A percentile compares a stretch with the other conserved stretches of the same genome.
Conservation (phyloP, 1,140 invertebrate species). For the Dendroctonus valens region DNA sequence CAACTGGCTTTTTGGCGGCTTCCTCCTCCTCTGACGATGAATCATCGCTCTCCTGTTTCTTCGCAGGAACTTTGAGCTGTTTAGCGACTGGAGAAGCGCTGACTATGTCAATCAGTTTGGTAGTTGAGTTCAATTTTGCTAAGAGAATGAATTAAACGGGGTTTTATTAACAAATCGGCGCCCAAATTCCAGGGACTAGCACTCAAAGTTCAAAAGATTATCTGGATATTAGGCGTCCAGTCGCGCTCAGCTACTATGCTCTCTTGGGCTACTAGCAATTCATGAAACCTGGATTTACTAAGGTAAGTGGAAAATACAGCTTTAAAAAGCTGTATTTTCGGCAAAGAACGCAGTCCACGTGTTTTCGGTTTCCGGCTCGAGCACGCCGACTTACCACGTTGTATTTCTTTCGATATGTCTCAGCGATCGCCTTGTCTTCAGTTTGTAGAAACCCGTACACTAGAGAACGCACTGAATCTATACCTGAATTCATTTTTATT, state of each 20-base stretch:
- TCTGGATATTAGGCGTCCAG: background rate
- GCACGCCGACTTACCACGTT: slow-evolving; percentile 57
- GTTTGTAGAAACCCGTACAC: slow-evolving; percentile 58
- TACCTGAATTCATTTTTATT: slow-evolving; percentile 37
- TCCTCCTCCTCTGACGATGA: slow-evolving; percentile 42
- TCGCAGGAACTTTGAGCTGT: slow-evolving; percentile 31
- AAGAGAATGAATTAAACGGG: slow-evolving; percentile 18
- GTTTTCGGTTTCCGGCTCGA: background rate
- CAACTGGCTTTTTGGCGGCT: slow-evolving; percentile 22
- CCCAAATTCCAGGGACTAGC: background rate
- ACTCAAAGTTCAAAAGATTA: background rate
- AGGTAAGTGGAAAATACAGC: background rate
- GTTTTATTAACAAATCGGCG: too few species aligned
- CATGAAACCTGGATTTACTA: too few species aligned
- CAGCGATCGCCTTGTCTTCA: slow-evolving; percentile 58
- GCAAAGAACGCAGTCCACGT: background rate
- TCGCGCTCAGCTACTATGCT: too few species aligned
- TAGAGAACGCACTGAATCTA: slow-evolving; percentile 48
- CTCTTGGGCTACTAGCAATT: too few species aligned
- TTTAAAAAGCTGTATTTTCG: background rate
- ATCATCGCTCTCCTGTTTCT: slow-evolving; percentile 33
- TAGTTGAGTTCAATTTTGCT: slow-evolving; percentile 34
- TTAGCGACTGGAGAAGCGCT: slow-evolving; percentile 34
- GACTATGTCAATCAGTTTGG: slow-evolving; percentile 38
- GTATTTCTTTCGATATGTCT: slow-evolving; percentile 60